A percentile compares a stretch with the other conserved stretches of the same genome.
Evolutionary conservation across 2,797 vertebrate genomes (phyloP).

Genomic region (Enteromius fasciolatus): DNA sequence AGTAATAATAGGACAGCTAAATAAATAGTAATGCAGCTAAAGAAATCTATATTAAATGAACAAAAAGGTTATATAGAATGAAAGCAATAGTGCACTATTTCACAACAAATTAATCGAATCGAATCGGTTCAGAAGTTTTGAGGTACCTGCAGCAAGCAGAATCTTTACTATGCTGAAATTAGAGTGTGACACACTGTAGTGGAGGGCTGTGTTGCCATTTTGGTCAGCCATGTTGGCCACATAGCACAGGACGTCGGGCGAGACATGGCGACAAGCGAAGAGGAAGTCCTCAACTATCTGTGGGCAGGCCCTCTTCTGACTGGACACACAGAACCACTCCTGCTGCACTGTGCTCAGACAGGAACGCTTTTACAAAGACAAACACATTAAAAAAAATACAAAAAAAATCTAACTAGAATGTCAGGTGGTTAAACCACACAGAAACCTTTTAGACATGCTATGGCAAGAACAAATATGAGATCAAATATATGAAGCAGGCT

Average conservation of each 20-base stretch:
- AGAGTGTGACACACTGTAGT: constrained; percentile 97
- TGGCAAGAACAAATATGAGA: constrained; percentile 7
- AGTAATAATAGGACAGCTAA: not conserved
- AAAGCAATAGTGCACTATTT: not conserved
- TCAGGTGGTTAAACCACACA: not conserved
- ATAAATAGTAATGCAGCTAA: not conserved
- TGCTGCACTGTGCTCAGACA: constrained; percentile 90
- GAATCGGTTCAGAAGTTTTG: not conserved
- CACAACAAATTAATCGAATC: not conserved
- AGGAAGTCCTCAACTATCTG: constrained; percentile 87
- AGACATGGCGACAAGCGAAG: constrained; percentile 81
- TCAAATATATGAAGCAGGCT: not conserved
- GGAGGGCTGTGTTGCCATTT: constrained; percentile 96
- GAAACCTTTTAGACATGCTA: constrained; percentile 2
- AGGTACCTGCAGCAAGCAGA: constrained; percentile 87
- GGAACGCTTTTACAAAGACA: constrained; percentile 79
- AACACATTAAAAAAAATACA: not conserved
- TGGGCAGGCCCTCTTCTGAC: constrained; percentile 87
- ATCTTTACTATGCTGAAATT: constrained; percentile 93
- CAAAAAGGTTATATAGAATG: too few species aligned
- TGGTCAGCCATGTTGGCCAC: constrained; percentile 92
- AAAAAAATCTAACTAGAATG: not conserved
- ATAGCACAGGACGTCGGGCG: constrained; percentile 83
- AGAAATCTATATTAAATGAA: not conserved
- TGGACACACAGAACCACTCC: constrained; percentile 96